Evolutionary conservation across 2,888 invertebrate species (phyloP).

Genomic region (Taenaris catops): DNA sequence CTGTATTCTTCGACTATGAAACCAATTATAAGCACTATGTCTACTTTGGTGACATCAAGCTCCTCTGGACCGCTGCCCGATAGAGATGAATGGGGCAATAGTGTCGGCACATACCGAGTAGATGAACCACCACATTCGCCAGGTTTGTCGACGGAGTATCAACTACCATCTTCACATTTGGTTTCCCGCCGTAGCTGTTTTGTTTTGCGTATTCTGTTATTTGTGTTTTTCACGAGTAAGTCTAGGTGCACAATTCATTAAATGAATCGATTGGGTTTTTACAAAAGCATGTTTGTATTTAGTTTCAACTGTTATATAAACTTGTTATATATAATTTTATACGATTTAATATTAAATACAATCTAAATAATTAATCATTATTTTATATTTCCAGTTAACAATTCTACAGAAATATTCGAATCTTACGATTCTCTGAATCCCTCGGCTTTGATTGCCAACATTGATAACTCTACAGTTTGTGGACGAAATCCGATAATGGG

Average conservation of each 20-base stretch:
- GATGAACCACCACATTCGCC: constrained; percentile 75
- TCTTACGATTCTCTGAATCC: constrained; percentile 80
- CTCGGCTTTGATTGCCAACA: constrained; percentile 79
- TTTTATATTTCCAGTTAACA: constrained; percentile 54
- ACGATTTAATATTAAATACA: background rate
- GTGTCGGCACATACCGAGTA: constrained; percentile 71
- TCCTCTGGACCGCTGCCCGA: constrained; percentile 51
- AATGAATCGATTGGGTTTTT: constrained; percentile 27
- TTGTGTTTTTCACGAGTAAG: constrained; percentile 33
- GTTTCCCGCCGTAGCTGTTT: constrained; percentile 58
- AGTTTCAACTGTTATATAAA: constrained; percentile 11
- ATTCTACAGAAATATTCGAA: constrained; percentile 71
- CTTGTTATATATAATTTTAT: too few relatives aligned
- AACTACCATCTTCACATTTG: constrained; percentile 52
- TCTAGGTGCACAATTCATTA: constrained; percentile 35
- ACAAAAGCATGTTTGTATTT: constrained; percentile 24
- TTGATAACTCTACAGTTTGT: constrained; percentile 82
- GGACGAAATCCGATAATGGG: constrained; percentile 95
- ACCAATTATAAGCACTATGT: constrained; percentile 62
- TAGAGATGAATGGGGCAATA: constrained; percentile 72
- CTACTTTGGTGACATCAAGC: constrained; percentile 50
- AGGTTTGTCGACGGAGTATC: constrained; percentile 77
- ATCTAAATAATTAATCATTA: too few relatives aligned
- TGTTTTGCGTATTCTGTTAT: constrained; percentile 52
- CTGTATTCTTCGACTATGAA: constrained; percentile 68